Evolutionary conservation across 2,888 invertebrate species (phyloP).

Genomic region (Baccha elongata): DNA sequence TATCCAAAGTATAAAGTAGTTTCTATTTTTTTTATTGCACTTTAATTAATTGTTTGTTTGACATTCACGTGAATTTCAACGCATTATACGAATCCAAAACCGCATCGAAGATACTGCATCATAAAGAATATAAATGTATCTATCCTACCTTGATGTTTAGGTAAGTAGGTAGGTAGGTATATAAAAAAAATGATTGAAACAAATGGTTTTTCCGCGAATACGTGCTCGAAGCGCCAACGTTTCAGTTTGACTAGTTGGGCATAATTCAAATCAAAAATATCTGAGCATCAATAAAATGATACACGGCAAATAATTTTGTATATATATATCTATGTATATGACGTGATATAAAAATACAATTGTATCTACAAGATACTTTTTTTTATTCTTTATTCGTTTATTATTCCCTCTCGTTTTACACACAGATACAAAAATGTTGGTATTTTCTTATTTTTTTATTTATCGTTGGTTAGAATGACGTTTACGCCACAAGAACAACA

Average conservation of each 20-base stretch:
- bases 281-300: slow-evolving; percentile 82
- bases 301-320: slow-evolving; percentile 58
- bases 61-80: slow-evolving; percentile 58
- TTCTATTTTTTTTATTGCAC: slow-evolving; percentile 25
- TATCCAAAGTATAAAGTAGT: slow-evolving; percentile 29
- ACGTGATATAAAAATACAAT: slow-evolving; percentile 73
- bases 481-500: slow-evolving; percentile 52
- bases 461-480: slow-evolving; percentile 50
- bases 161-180: not conserved
- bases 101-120: slow-evolving; percentile 29
- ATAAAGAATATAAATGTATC: not conserved
- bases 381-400: slow-evolving; percentile 60
- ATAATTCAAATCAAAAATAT: slow-evolving; percentile 82
- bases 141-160: not conserved
- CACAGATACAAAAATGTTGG: slow-evolving; percentile 65
- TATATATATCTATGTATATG: slow-evolving; percentile 46
- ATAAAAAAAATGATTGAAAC: slow-evolving; percentile 46
- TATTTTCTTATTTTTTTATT: not conserved
- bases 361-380: slow-evolving; percentile 70
- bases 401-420: slow-evolving; percentile 73
- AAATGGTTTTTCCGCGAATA: slow-evolving; percentile 81
- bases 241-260: slow-evolving; percentile 83
- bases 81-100: slow-evolving; percentile 33
- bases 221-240: slow-evolving; percentile 83
- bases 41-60: slow-evolving; percentile 66